phyloP scores from a whole-genome alignment of 2,113 vertebrate genomes.

The Butastur rufipennis region DNA sequence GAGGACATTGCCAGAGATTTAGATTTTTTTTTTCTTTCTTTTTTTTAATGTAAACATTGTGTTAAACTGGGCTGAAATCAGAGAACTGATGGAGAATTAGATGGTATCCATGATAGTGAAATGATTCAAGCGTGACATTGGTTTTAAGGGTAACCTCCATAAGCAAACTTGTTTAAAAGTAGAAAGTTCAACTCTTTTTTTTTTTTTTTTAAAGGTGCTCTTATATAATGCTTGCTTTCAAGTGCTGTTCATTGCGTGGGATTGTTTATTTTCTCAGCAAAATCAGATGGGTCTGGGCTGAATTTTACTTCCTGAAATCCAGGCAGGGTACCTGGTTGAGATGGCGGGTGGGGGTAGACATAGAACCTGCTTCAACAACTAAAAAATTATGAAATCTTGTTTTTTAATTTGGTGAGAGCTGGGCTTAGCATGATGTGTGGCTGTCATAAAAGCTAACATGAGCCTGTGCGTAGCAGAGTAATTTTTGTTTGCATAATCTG shows the following conservation, averaged over 20 bases:
- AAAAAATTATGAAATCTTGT: background rate
- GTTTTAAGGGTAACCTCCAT: background rate
- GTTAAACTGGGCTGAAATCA: background rate
- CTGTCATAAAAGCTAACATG: background rate
- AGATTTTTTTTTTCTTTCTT: background rate
- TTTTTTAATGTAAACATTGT: background rate
- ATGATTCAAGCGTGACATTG: background rate
- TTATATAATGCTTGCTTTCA: background rate
- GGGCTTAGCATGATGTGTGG: background rate
- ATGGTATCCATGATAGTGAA: background rate
- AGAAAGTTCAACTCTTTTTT: background rate
- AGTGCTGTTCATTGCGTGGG: background rate
- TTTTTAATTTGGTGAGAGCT: background rate
- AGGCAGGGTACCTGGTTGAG: background rate
- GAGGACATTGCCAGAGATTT: background rate
- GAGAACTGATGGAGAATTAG: background rate
- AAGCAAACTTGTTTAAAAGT: background rate
- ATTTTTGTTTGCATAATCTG: slow-evolving; percentile 22
- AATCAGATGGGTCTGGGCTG: background rate
- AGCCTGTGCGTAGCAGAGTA: background rate
- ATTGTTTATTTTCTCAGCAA: background rate
- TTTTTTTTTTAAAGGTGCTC: background rate
- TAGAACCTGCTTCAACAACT: background rate
- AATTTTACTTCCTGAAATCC: background rate
- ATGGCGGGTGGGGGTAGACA: background rate